phyloP scores from a whole-genome alignment of 2,113 vertebrate genomes.

The mouse (Mus musculus) region DNA sequence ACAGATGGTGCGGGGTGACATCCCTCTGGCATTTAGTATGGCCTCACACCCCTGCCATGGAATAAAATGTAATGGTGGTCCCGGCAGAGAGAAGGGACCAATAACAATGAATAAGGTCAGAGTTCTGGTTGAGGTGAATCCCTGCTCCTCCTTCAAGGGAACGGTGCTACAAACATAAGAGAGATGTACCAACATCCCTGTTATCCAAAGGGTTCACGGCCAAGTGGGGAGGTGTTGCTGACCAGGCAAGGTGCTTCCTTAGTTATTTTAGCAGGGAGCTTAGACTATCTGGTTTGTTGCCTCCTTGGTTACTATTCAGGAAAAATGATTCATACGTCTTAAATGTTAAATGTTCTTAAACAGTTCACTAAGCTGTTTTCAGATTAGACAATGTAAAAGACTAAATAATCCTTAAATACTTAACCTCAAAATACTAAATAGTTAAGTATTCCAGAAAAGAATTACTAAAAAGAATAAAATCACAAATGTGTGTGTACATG shows the following conservation, averaged over 20 bases:
- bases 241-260: background rate
- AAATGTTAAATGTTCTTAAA: background rate
- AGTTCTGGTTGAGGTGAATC: background rate
- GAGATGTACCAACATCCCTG: background rate
- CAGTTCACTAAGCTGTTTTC: background rate
- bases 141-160: slow-evolving; percentile 17
- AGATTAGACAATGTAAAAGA: background rate
- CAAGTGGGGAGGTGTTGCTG: background rate
- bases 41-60: slow-evolving; percentile 72
- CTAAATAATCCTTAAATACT: background rate
- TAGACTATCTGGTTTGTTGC: background rate
- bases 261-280: background rate
- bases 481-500: too few species aligned
- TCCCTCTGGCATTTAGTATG: slow-evolving; percentile 76
- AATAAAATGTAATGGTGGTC: slow-evolving; percentile 75
- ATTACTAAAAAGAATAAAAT: background rate
- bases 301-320: background rate
- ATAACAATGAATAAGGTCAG: slow-evolving; percentile 40
- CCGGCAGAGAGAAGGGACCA: slow-evolving; percentile 75
- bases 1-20: slow-evolving; percentile 69
- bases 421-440: background rate
- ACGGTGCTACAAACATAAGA: background rate
- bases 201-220: background rate
- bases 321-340: slow-evolving; percentile 28
- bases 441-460: background rate